Evolutionary conservation across 2,113 vertebrate species (phyloP).

Genomic region (Peucedramus taeniatus): DNA sequence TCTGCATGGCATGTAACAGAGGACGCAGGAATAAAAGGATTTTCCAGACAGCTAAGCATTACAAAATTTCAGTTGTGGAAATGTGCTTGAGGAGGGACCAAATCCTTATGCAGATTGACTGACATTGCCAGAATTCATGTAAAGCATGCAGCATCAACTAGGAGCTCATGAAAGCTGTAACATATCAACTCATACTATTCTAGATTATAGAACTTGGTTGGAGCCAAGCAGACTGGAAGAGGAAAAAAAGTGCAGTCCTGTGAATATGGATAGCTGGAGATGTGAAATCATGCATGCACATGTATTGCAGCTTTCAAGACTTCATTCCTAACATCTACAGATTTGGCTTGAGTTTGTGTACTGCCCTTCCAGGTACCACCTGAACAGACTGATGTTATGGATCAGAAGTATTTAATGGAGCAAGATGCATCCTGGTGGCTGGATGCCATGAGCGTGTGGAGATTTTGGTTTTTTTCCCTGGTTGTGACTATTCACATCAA

Average conservation of each 20-base stretch:
- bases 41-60: neutral
- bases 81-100: neutral
- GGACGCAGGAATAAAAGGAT: neutral
- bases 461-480: neutral
- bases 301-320: neutral
- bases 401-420: neutral
- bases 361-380: neutral
- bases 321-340: neutral
- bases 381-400: neutral
- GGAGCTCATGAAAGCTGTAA: neutral
- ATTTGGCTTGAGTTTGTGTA: neutral
- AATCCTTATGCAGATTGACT: neutral
- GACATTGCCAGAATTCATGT: neutral
- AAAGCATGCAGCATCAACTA: neutral
- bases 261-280: neutral
- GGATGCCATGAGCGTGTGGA: neutral
- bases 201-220: neutral
- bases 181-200: neutral
- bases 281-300: neutral
- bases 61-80: neutral
- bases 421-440: neutral
- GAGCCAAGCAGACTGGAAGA: neutral
- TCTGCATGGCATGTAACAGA: neutral
- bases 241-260: neutral
- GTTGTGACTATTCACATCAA: neutral